Percentiles rank a stretch among this genome's conserved stretches.
phyloP scores from a whole-genome alignment of 2,113 vertebrate genomes.

The Myodes glareolus region DNA sequence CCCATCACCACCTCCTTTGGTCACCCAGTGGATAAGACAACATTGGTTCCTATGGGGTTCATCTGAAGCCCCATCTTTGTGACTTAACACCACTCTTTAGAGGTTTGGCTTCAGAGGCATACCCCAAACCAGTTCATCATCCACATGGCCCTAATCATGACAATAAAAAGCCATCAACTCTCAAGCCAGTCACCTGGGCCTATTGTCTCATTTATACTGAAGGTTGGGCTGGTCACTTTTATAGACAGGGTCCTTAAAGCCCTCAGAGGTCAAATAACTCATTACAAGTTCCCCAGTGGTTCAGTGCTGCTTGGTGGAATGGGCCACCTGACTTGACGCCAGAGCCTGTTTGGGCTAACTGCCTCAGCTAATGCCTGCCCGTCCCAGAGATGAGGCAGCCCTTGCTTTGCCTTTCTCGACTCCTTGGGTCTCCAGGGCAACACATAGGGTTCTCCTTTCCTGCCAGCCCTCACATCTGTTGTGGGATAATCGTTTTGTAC shows the following conservation, averaged over 20 bases:
- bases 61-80: background rate
- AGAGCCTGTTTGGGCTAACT: background rate
- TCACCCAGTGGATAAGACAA: background rate
- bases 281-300: background rate
- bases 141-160: background rate
- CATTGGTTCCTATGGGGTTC: background rate
- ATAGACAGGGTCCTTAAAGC: background rate
- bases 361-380: background rate
- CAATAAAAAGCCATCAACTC: background rate
- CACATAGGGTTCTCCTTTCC: background rate
- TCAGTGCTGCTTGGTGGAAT: background rate
- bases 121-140: background rate
- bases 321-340: background rate
- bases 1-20: background rate
- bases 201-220: background rate
- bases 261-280: background rate
- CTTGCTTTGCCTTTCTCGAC: background rate
- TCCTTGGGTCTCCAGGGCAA: background rate
- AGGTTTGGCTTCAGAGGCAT: background rate
- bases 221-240: background rate
- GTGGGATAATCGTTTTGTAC: background rate
- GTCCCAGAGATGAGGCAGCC: background rate
- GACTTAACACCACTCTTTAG: background rate
- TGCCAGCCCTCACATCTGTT: background rate
- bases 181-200: background rate